phyloP scores from a whole-genome alignment of 1,140 invertebrate genomes.

The Ditylenchus dipsaci region DNA sequence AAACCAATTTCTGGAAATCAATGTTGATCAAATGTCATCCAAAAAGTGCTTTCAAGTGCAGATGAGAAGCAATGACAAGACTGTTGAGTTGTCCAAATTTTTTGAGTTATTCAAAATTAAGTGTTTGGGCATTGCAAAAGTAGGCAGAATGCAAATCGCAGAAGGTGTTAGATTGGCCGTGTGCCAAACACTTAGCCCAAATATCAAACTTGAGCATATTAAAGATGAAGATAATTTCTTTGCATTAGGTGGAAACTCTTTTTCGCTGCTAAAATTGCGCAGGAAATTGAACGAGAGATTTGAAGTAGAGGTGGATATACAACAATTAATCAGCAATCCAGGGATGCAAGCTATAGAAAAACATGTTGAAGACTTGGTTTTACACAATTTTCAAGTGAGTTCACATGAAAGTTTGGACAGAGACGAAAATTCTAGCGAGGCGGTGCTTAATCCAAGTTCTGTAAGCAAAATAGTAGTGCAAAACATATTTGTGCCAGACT shows the following conservation, averaged over 20 bases:
- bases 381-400: background rate
- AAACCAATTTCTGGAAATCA: slow-evolving; percentile 2
- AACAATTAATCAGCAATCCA: background rate
- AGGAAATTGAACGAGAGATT: background rate
- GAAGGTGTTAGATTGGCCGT: background rate
- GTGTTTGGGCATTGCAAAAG: slow-evolving; percentile 7
- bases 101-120: background rate
- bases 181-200: too few species aligned
- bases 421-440: background rate
- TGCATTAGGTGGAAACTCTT: background rate
- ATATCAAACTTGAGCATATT: background rate
- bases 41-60: background rate
- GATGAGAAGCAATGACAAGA: slow-evolving; percentile 6
- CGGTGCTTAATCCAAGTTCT: background rate
- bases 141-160: background rate
- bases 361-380: background rate
- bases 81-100: background rate
- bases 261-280: background rate
- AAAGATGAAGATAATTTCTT: background rate
- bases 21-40: background rate
- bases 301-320: background rate
- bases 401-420: background rate
- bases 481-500: background rate
- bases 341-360: background rate
- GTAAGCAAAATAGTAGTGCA: background rate